Conservation (phyloP, 2,888 invertebrate genomes). For the Argyra leucocephala region DNA sequence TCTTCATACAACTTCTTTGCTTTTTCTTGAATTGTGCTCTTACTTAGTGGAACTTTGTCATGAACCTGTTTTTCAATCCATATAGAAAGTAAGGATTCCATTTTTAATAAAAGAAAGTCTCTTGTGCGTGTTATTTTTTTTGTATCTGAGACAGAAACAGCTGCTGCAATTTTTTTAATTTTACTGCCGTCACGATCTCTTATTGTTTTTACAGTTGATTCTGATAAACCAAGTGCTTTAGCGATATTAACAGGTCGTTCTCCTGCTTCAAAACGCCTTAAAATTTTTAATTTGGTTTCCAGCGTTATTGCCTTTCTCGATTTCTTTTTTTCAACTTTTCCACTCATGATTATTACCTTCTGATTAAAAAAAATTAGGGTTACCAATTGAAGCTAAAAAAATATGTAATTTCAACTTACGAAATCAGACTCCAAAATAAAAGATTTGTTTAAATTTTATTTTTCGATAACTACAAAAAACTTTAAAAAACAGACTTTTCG, state of each 20-base stretch:
- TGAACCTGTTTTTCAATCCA: conserved; percentile 21
- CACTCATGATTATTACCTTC: not conserved
- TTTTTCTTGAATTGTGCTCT: conserved; percentile 21
- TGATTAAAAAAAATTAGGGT: not conserved
- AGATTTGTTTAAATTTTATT: not conserved
- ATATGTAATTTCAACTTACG: conserved; percentile 8
- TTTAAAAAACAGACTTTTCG: conserved; percentile 4
- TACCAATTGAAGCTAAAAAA: conserved; percentile 5
- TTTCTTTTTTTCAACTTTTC: not conserved
- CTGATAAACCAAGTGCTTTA: not conserved
- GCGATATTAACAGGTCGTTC: conserved; percentile 8
- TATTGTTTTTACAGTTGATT: conserved; percentile 16
- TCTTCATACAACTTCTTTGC: conserved; percentile 21
- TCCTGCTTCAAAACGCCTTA: not conserved
- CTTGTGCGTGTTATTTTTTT: conserved; percentile 13
- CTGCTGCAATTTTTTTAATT: conserved; percentile 18
- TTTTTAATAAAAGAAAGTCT: conserved; percentile 18
- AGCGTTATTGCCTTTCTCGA: conserved; percentile 7
- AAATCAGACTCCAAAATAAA: conserved; percentile 5
- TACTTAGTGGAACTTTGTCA: conserved; percentile 18
- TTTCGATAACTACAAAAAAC: not conserved
- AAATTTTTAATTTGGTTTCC: conserved; percentile 8
- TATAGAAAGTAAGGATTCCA: conserved; percentile 17
- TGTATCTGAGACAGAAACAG: not conserved
- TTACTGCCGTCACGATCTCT: conserved; percentile 19